These are phyloP conservation scores for Trichonephila clavipes DNA, from an alignment of 1,140 invertebrate genomes.

Conservation along the genomic window DNA sequence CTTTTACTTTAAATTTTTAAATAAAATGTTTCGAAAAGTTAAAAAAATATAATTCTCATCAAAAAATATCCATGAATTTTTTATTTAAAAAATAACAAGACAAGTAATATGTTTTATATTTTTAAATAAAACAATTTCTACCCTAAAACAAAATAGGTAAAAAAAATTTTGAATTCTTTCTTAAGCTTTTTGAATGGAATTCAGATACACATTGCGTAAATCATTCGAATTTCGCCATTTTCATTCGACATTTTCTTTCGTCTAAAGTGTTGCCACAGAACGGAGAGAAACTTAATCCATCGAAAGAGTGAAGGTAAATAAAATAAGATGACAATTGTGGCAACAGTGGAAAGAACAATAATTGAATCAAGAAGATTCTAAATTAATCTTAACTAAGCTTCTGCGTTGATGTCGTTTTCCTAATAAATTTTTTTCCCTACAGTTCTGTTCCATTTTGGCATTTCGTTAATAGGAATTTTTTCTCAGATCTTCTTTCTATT, in stretches of 20 bases:
- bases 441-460: neutral
- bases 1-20: too few relatives aligned
- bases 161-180: too few relatives aligned
- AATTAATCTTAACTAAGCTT: slow-evolving; percentile 11
- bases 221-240: neutral
- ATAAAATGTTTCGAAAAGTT: too few relatives aligned
- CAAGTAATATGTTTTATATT: too few relatives aligned
- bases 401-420: slow-evolving; percentile 12
- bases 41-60: too few relatives aligned
- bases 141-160: too few relatives aligned
- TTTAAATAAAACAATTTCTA: too few relatives aligned
- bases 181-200: too few relatives aligned
- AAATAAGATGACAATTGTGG: neutral
- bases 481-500: neutral
- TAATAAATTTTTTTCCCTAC: neutral
- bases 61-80: too few relatives aligned
- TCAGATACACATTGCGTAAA: neutral
- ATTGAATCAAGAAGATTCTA: slow-evolving; percentile 15
- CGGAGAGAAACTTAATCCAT: neutral
- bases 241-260: neutral
- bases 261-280: neutral
- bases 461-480: neutral
- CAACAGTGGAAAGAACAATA: neutral
- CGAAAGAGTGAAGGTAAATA: neutral
- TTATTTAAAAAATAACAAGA: too few relatives aligned